These are phyloP conservation scores for Hylaeus volcanicus DNA, from an alignment of 1,140 invertebrate species.

Conservation along the genomic window DNA sequence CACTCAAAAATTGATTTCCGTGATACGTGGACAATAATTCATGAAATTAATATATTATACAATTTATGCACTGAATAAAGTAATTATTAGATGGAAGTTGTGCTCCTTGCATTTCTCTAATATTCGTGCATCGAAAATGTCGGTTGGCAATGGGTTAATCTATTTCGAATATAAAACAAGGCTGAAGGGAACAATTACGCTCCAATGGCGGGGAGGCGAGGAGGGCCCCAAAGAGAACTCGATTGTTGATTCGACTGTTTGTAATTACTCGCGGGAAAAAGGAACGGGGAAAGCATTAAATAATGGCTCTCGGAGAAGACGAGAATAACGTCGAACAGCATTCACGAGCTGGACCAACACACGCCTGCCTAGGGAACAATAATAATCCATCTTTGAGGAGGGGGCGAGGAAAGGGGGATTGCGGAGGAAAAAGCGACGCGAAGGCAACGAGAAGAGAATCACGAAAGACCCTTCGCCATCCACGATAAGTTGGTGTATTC, in stretches of 20 bases:
- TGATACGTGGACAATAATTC: too few species aligned
- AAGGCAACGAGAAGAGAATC: slow-evolving; percentile 23
- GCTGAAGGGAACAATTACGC: too few species aligned
- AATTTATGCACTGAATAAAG: too few species aligned
- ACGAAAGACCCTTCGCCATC: too few species aligned
- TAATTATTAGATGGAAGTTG: too few species aligned
- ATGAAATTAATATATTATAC: too few species aligned
- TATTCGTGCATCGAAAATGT: too few species aligned
- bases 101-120: too few species aligned
- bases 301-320: slow-evolving; percentile 12
- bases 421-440: background rate
- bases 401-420: background rate
- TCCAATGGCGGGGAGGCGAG: background rate
- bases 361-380: background rate
- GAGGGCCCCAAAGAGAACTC: background rate
- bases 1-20: too few species aligned
- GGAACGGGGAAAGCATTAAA: slow-evolving; percentile 15
- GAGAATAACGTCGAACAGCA: slow-evolving; percentile 12
- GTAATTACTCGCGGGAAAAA: slow-evolving; percentile 20
- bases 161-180: background rate
- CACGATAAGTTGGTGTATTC: too few species aligned
- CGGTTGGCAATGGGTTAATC: background rate
- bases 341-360: slow-evolving; percentile 8
- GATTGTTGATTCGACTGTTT: slow-evolving; percentile 12
- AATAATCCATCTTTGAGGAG: slow-evolving; percentile 12